A percentile compares a stretch with the other conserved stretches of the same genome.
phyloP scores from a whole-genome alignment of 1,140 invertebrate genomes.

The Drosophila insularis region DNA sequence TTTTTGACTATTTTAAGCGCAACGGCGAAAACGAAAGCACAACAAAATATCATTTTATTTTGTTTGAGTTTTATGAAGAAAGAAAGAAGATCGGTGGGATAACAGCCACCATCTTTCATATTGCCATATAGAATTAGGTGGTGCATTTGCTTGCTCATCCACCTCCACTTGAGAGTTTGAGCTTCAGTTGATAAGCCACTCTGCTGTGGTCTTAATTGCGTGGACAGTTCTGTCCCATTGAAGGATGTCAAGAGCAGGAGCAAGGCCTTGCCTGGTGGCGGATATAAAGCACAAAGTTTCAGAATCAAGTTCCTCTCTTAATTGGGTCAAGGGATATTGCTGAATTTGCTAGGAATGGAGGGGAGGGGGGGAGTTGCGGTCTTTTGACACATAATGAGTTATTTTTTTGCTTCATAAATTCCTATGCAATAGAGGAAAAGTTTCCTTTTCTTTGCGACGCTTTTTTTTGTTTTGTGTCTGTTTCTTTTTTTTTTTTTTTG shows the following conservation, averaged over 20 bases:
- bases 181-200: conserved; percentile 73
- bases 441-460: neutral
- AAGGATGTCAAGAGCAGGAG: no score
- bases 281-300: conserved; percentile 58
- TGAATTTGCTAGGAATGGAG: neutral
- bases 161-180: conserved; percentile 36
- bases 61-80: conserved; percentile 63
- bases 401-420: conserved; percentile 65
- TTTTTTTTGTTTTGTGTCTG: neutral
- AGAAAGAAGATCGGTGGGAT: neutral
- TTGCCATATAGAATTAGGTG: neutral
- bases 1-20: conserved; percentile 74
- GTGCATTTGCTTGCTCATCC: conserved; percentile 23
- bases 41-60: conserved; percentile 73
- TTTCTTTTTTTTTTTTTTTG: conserved; percentile 11
- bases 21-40: conserved; percentile 61
- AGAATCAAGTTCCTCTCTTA: conserved; percentile 54
- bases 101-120: neutral
- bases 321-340: conserved; percentile 62
- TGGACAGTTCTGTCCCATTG: conserved; percentile 52
- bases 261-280: neutral
- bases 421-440: conserved; percentile 42
- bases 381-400: conserved; percentile 76
- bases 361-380: neutral
- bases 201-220: conserved; percentile 68